Base-by-base conservation (phyloP, 2,797 vertebrate species). In the Spinus pinus region DNA sequence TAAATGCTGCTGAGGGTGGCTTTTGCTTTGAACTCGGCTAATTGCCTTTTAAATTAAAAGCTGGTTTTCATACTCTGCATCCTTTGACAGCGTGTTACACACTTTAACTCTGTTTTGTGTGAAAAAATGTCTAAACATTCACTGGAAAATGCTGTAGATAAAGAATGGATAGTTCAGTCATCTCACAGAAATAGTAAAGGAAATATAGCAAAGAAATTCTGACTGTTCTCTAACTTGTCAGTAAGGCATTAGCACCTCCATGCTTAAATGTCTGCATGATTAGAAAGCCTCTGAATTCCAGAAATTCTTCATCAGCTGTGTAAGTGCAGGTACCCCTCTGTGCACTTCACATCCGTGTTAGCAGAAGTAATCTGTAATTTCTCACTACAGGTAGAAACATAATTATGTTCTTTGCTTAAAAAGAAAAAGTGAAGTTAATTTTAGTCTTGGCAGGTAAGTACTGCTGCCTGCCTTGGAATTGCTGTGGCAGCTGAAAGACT, bases 381-480 rank as follows among this genome's bases (percentile, higher is more conserved):
- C 82, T 95, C 91, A 33, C 93, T 92, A 66, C 30, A 14, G 88
- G 94, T 85, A 91, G 91, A 75, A 89, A 77, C 58, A 19, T 94
- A 90, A 93, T 97, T 88, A 53, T 87, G 41, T 85, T 22, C 88
- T 96, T 94, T 80, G 46, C 66, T 88, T 60, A 95, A 96, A 93
- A 94, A 56, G 88, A 77, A 69, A 81, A 89, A 58, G 41, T 46
- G 61, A 81, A 88, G 86, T 93, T 97, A 91, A 96, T 97, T 96
- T 94, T 96, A 95, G 91, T 97, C 87, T 86, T 72, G 70, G 44
- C 90, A 93, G 44, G 49, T 87, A 16, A 46, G 47, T 91, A 46
- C 87, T 85, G 30, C 74, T 94, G 50, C 90, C 71, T 78, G 81
- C 83, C 71, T 87, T 65, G 15, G 78, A 89, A 81, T 96, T 94